Evolutionary conservation across 1,140 invertebrate genomes (phyloP), one percentile per base, ranked within the genome.

Genomic region (Caenorhabditis remanei): DNA sequence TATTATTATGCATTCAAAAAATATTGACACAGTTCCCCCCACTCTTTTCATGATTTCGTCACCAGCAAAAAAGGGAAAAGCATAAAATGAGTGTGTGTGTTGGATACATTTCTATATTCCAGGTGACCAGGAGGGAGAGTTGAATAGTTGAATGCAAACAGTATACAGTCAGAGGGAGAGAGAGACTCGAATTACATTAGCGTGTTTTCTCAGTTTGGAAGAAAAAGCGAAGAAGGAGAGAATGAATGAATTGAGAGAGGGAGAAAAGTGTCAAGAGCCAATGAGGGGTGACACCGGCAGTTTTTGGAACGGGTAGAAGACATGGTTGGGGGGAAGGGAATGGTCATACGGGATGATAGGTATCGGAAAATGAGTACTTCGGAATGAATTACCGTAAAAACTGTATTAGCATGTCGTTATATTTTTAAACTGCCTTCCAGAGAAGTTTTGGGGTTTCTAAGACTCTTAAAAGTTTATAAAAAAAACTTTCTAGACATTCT

Each of bases 101-200:
- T 58, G 16, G 16, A 58, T 19, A 58, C 50, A 53, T 53, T 53
- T 53, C 50, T 16, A 9, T 61, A 14, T 61, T 61, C 58, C 58
- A 61, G n/a, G n/a, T 61, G 58, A 21, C 58, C 16, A 21, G 58
- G 7, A 19, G 21, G 16, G 7, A 21, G 32, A 32, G 32, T 32
- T 19, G 19, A 55, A 55, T 19, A 55, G 53, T 32, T 32, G 32
- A 32, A 32, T 32, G 32, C 32, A 32, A 32, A 32, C 32, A 32
- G 32, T 32, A 32, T 40, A 65, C 32, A 65, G 24, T 40, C 63
- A 32, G 7, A 19, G 63, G 7, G 41, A 46, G 40, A 46, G 9
- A 43, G 43, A 71, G 43, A 50, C 43, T 79, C 71, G 24, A 79
- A 79, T 79, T 79, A 79, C 71, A 79, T 79, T 79, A 24, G 14